Evolutionary conservation across 2,888 invertebrate genomes (phyloP).

Genomic region (Tanypteryx hageni): DNA sequence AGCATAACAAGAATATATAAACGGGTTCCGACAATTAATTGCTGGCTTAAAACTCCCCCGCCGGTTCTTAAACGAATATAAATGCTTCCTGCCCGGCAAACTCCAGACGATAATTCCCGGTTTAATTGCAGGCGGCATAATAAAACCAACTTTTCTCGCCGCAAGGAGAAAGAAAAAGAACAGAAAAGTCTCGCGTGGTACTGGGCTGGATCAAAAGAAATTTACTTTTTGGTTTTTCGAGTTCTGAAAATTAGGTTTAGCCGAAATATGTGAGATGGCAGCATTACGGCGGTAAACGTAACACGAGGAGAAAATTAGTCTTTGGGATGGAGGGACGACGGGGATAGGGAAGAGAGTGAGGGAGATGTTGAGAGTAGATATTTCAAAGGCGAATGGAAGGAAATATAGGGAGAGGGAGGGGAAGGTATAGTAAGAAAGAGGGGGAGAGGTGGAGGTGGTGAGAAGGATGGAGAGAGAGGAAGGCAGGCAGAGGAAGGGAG

Average conservation of each 20-base stretch:
- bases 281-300: not conserved
- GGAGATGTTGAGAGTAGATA: no score
- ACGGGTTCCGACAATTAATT: not conserved
- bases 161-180: not conserved
- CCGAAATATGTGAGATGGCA: not conserved
- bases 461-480: no score
- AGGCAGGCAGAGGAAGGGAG: no score
- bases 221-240: not conserved
- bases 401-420: not conserved
- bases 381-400: not conserved
- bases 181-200: not conserved
- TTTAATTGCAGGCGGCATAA: not conserved
- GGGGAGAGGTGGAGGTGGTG: no score
- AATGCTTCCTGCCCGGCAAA: not conserved
- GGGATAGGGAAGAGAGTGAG: no score
- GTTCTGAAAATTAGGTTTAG: not conserved
- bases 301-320: not conserved
- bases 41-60: not conserved
- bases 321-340: no score
- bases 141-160: not conserved
- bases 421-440: not conserved
- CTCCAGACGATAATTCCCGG: not conserved
- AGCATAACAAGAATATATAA: not conserved
- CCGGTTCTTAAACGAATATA: not conserved
- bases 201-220: not conserved